Evolutionary conservation across 2,888 invertebrate species (phyloP), one percentile per base, ranked within the genome.

Genomic region (Rhamnusium bicolor): DNA sequence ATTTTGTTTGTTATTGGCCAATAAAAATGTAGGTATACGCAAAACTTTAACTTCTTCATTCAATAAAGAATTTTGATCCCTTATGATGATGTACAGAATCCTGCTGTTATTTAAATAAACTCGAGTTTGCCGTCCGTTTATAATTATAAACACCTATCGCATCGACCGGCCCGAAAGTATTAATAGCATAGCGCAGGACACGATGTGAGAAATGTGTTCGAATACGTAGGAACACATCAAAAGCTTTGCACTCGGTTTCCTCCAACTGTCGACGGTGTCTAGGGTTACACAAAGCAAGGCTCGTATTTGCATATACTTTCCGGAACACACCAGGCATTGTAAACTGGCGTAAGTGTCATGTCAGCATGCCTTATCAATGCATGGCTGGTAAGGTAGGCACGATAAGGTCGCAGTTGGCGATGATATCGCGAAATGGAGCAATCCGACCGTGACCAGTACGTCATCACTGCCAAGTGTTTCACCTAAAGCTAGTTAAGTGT

Each of bases 201-300:
- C 19, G 51, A 18, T 18, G 40, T 40, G 2, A 40, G 8, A 40
- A 8, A 40, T 27, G 47, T 62, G 51, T 49, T 32, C 54, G 24
- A 65, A 56, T 54, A 29, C n/a, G 65, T 54, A 19, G 46, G 32
- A 14, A 63, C 54, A 71, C 46, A 65, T 71, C 51, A 71, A 71
- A 71, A 61, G 40, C 58, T 60, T 47, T 58, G 53, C 56, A 61
- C 72, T 46, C 53, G 56, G 69, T 51, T 68, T 68, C 60, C 62
- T 62, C 56, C 62, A 62, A 47, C 24, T 62, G 47, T 60, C 32
- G 32, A 40, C 18, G 29, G 32, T 19, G 51, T 51, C 29, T 60
- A 40, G 16, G 60, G 60, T 16, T 12, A 18, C 16, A 56, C 54
- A 58, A 58, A 58, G 18, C 58, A 29, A 16, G 58, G 2, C 16